Base-by-base conservation (phyloP, 2,888 invertebrate genomes). In the Eilema caniola region DNA sequence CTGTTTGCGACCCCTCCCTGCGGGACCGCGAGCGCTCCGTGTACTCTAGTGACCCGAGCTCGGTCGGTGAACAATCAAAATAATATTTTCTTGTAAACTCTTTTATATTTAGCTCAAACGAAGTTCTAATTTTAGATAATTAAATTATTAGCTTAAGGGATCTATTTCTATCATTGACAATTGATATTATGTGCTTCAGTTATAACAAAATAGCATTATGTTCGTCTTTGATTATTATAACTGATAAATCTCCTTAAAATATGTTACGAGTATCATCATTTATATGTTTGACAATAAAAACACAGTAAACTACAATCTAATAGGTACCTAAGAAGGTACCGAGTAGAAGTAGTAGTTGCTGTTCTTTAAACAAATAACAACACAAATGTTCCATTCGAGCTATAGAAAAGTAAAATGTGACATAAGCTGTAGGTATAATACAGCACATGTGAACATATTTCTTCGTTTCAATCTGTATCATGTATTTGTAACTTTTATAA, bases 1-100 rank as follows among this genome's bases (percentile, higher is more conserved):
- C 95, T 95, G 95, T 94, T 94, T 93, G 93, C 93, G 95, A 94
- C 95, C 95, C 94, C 92, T 93, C 93, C 91, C 93, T 90, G 85
- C 88, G 92, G 92, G 92, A 91, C 89, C 90, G 88, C 88, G 84
- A 86, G 85, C 88, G 88, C 87, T 85, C 83, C 85, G 86, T 89
- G 92, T 92, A 90, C 92, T 92, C 90, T 87, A 92, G 88, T 93
- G 91, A 92, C 93, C 92, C 89, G 89, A 85, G 86, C 81, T 83
- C 78, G 80, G 82, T 83, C 85, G 81, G 86, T 81, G 83, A 88
- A 88, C 89, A 87, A 87, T 88, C 85, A 86, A 88, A 89, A 86
- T 84, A 83, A 83, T 78, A 71, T 79, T 78, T 79, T 76, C 76
- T 74, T 74, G 65, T 71, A 59, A 77, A 74, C 73, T 67, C 63